Percentiles rank a stretch among this genome's conserved stretches.
Conservation (phyloP, 2,113 vertebrate genomes). For the Crotalus viridis region DNA sequence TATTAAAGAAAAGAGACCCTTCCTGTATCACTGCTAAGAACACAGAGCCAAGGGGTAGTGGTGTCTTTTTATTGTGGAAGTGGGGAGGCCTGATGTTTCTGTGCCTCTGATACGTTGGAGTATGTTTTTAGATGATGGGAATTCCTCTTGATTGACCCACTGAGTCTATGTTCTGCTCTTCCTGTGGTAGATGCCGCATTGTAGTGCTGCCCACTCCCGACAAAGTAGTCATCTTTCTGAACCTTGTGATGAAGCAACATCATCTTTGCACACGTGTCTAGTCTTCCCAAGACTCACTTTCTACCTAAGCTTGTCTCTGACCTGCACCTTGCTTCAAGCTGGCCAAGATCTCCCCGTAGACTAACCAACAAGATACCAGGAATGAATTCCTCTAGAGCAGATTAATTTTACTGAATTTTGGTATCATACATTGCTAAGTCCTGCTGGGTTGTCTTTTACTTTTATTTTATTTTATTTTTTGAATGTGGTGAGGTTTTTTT, state of each 20-base stretch:
- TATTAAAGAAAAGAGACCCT: neutral
- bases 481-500: conserved; percentile 43
- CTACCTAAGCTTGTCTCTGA: conserved; percentile 39
- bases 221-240: neutral
- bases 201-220: neutral
- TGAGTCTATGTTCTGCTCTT: neutral
- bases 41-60: neutral
- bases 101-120: neutral
- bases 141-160: conserved; percentile 25
- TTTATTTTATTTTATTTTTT: conserved; percentile 30
- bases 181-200: neutral
- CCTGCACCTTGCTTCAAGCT: conserved; percentile 22
- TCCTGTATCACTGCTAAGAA: conserved; percentile 19
- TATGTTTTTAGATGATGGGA: conserved; percentile 8
- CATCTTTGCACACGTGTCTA: conserved; percentile 37
- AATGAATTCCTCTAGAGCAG: conserved; percentile 15
- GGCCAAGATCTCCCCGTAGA: conserved; percentile 26
- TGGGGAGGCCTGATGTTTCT: neutral
- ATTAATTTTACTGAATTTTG: conserved; percentile 29
- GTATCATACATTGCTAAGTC: conserved; percentile 14
- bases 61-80: neutral
- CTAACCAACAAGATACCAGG: conserved; percentile 19
- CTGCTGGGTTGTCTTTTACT: conserved; percentile 44
- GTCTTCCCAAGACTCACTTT: conserved; percentile 58
- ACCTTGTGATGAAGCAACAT: conserved; percentile 7